phyloP scores from a whole-genome alignment of 2,113 vertebrate species.

The Rhinolophus sinicus region DNA sequence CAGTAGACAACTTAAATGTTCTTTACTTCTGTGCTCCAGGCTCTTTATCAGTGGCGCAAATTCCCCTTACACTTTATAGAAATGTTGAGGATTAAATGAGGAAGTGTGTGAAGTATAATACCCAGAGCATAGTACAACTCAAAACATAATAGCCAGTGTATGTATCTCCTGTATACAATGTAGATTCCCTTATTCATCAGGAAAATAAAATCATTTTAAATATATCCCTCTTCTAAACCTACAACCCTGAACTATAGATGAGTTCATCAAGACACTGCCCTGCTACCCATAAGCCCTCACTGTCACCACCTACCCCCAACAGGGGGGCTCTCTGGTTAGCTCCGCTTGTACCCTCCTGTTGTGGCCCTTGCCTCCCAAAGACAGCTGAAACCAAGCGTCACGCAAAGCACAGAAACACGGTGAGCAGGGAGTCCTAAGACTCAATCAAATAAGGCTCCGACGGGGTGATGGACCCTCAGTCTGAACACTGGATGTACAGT shows the following conservation, averaged over 20 bases:
- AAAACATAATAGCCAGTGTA: neutral
- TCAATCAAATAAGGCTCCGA: neutral
- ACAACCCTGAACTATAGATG: neutral
- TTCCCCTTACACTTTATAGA: neutral
- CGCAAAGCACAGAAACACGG: neutral
- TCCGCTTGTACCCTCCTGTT: neutral
- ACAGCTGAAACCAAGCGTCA: neutral
- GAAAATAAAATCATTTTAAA: neutral
- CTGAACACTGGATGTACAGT: neutral
- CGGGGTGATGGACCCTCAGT: neutral
- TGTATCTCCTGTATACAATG: neutral
- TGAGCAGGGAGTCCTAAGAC: neutral
- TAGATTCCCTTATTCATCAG: neutral
- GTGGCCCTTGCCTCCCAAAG: neutral
- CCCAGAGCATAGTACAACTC: neutral
- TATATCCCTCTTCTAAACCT: neutral
- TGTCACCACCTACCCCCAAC: neutral
- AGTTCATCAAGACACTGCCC: neutral
- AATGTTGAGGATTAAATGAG: neutral
- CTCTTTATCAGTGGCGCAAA: neutral
- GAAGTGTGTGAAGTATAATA: neutral
- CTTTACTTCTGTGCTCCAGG: neutral
- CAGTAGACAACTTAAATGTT: neutral
- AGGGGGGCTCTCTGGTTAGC: neutral
- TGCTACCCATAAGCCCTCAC: neutral